phyloP scores from a whole-genome alignment of 1,140 invertebrate genomes.

The Patella vulgata region DNA sequence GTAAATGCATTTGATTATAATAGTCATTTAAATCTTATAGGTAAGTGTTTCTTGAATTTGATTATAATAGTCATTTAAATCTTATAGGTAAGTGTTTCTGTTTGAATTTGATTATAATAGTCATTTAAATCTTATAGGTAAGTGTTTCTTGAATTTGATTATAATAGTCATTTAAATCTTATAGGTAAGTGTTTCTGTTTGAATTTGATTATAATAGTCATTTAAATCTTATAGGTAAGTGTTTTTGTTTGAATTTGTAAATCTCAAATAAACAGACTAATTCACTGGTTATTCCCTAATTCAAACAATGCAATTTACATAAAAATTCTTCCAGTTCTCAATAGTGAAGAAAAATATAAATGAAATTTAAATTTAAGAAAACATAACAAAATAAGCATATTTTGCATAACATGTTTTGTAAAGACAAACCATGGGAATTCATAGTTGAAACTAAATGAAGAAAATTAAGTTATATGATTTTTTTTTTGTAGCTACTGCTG shows the following conservation, averaged over 20 bases:
- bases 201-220: background rate
- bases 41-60: constrained; percentile 37
- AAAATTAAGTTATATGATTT: no score
- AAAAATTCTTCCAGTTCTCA: no score
- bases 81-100: background rate
- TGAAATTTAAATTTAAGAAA: no score
- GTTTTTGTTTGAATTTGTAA: background rate
- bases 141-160: constrained; percentile 53
- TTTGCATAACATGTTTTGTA: no score
- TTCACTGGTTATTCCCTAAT: constrained; percentile 8
- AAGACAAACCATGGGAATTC: no score
- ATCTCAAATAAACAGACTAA: background rate
- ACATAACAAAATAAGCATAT: no score
- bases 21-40: constrained; percentile 62
- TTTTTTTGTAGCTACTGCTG: constrained; percentile 60
- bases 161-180: constrained; percentile 59
- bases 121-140: background rate
- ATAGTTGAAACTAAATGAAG: no score
- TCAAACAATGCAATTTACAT: constrained; percentile 62
- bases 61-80: background rate
- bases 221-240: constrained; percentile 1
- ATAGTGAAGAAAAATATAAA: no score
- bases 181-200: constrained; percentile 57
- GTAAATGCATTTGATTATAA: constrained; percentile 65
- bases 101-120: background rate